Evolutionary conservation across 1,140 invertebrate species (phyloP), one percentile per base, ranked within the genome.

Genomic region (Eumaeus atala): DNA sequence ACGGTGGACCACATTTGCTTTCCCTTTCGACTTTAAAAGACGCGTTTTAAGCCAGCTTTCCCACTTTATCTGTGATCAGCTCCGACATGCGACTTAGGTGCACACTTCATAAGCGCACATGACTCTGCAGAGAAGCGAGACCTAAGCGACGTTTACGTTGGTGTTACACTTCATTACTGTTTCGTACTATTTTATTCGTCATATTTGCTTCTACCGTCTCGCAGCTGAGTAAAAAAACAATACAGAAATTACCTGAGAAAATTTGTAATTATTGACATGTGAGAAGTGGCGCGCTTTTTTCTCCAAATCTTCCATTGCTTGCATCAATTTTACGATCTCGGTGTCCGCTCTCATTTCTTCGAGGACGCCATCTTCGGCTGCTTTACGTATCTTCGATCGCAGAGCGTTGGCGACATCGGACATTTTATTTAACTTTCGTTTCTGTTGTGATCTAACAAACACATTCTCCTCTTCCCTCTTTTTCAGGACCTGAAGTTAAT

Each of bases 401-500:
- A 95, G 75, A 34, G 74, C 74, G 61, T 91, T 92, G 8, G 93
- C 89, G 0, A 90, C 72, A 66, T 95, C 94, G 35, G 94, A 92
- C 52, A 96, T 87, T 70, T 94, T 95, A 68, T 95, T 94, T 2
- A 96, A 90, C 71, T 92, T 91, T 9, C 94, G 88, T 71, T 95
- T 95, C 68, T 96, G 95, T 67, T 95, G 92, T 51, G 92, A 94
- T 71, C 93, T 92, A 0, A 95, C 92, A 49, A 95, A 93, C 0
- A 92, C 88, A 74, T 96, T 96, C 80, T 96, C 95, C 56, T 96
- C 94, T 72, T 97, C 95, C 8, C 95, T 88, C 72, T 92, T 93
- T 79, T 95, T 95, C 14, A 97, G 72, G 9, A 96, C 91, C 83
- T 93, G 14, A 47, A 42, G 47, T 28, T 28, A 28, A 28, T n/a